phyloP scores from a whole-genome alignment of 2,113 vertebrate genomes.

The Dromaius novaehollandiae region DNA sequence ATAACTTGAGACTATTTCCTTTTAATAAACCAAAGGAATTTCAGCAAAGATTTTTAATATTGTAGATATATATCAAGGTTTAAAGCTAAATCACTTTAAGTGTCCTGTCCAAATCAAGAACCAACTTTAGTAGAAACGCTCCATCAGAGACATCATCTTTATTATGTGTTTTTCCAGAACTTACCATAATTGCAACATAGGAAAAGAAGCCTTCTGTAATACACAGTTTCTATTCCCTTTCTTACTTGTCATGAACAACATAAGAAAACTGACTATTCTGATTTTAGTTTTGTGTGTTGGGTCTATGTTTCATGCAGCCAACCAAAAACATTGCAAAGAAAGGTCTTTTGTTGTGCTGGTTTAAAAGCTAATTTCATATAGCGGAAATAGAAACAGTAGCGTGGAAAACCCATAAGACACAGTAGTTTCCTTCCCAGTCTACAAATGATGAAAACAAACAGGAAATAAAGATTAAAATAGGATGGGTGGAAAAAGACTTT shows the following conservation, averaged over 20 bases:
- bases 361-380: constrained; percentile 12
- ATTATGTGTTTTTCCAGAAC: background rate
- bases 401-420: constrained; percentile 12
- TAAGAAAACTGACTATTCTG: background rate
- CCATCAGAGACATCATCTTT: background rate
- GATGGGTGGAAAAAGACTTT: background rate
- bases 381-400: constrained; percentile 5
- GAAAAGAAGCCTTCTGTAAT: background rate
- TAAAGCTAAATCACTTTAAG: background rate
- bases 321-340: background rate
- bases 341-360: background rate
- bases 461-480: constrained; percentile 29
- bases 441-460: constrained; percentile 39
- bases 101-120: background rate
- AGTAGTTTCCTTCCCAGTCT: constrained; percentile 24
- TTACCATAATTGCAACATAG: background rate
- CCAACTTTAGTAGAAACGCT: background rate
- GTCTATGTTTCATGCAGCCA: background rate
- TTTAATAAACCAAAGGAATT: constrained; percentile 14
- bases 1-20: background rate
- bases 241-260: background rate
- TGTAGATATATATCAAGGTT: background rate
- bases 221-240: background rate
- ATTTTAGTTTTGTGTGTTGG: background rate
- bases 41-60: background rate